A percentile compares a stretch with the other conserved stretches of the same genome.
Evolutionary conservation across 2,797 vertebrate species (phyloP).

Genomic region (Nyctalus aviator): DNA sequence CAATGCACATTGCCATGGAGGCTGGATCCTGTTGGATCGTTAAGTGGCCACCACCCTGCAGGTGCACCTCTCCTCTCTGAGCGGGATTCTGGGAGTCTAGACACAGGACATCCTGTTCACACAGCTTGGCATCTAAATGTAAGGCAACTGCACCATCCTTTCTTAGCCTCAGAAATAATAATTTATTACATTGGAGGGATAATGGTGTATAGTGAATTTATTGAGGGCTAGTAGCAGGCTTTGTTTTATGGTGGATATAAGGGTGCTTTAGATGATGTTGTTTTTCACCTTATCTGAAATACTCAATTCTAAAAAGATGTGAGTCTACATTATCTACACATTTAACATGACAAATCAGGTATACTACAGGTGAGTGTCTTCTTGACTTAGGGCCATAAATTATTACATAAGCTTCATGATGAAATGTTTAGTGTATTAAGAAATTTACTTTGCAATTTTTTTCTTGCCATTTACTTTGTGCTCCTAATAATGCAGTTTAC

Average conservation of each 20-base stretch:
- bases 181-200: not conserved
- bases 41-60: too few relatives aligned
- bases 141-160: not conserved
- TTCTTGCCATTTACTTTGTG: not conserved
- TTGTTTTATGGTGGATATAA: not conserved
- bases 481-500: not conserved
- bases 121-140: not conserved
- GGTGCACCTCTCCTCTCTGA: not conserved
- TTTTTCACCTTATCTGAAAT: not conserved
- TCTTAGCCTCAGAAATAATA: not conserved
- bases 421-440: not conserved
- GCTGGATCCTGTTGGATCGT: too few relatives aligned
- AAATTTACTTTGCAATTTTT: not conserved
- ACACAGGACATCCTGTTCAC: not conserved
- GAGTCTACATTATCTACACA: not conserved
- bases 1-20: rapidly evolving
- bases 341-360: not conserved
- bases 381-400: not conserved
- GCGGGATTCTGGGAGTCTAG: not conserved
- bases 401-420: not conserved
- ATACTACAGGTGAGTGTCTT: not conserved
- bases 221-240: too few relatives aligned
- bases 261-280: not conserved
- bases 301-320: not conserved
- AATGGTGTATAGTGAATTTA: not conserved